Evolutionary conservation across 2,888 invertebrate species (phyloP).

Genomic region (Drosophila atripex): DNA sequence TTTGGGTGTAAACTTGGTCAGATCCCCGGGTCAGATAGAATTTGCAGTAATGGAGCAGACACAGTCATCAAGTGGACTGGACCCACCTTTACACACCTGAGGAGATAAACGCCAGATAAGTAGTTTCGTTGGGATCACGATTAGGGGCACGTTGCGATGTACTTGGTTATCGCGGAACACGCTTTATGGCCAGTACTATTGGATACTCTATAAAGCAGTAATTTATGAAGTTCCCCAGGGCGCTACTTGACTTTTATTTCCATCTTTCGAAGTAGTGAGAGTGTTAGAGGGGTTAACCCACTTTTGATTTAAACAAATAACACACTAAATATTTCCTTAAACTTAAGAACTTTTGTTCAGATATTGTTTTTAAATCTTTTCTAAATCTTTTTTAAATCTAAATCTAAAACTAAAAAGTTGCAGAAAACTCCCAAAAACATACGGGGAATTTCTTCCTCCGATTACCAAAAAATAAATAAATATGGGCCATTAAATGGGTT

Average conservation of each 20-base stretch:
- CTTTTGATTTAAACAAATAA: background rate
- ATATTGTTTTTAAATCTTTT: no score
- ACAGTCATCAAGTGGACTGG: background rate
- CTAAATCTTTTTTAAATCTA: no score
- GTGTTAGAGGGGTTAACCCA: constrained; percentile 21
- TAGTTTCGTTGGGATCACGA: constrained; percentile 67
- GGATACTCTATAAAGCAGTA: constrained; percentile 70
- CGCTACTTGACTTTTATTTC: constrained; percentile 47
- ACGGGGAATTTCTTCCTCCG: background rate
- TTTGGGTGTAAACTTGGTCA: constrained; percentile 35
- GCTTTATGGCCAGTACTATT: constrained; percentile 55
- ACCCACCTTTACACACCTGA: background rate
- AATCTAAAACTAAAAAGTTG: no score
- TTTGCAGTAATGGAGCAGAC: constrained; percentile 31
- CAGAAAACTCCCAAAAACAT: background rate
- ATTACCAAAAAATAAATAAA: constrained; percentile 18
- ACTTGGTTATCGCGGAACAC: constrained; percentile 47
- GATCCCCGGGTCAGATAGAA: constrained; percentile 39
- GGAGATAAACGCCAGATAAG: constrained; percentile 61
- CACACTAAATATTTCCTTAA: no score
- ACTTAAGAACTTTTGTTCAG: no score
- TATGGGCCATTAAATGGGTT: constrained; percentile 52
- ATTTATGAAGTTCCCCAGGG: constrained; percentile 48
- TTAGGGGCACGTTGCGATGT: constrained; percentile 30
- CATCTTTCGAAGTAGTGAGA: constrained; percentile 26